Evolutionary conservation across 2,888 invertebrate genomes (phyloP).

Genomic region (Oxytorus armatus): DNA sequence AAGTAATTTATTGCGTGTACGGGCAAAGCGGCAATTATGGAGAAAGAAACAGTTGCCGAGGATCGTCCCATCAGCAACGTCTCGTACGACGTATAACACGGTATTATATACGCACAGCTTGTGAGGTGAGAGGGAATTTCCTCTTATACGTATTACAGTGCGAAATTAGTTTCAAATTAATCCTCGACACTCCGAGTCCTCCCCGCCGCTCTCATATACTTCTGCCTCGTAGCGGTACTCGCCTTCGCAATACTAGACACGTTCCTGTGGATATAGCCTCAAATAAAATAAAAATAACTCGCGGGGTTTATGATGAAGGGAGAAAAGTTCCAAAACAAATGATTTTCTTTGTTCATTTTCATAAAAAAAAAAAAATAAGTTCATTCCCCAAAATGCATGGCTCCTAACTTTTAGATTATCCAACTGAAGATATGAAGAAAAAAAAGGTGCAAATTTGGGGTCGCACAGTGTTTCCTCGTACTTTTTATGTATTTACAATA

Average conservation of each 20-base stretch:
- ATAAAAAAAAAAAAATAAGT: background rate
- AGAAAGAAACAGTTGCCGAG: slow-evolving; percentile 61
- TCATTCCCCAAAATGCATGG: background rate
- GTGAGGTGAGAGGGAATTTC: slow-evolving; percentile 59
- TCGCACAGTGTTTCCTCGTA: background rate
- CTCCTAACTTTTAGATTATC: background rate
- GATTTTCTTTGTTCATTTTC: background rate
- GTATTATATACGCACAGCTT: slow-evolving; percentile 42
- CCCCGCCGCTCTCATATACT: background rate
- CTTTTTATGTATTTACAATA: no score
- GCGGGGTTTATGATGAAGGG: background rate
- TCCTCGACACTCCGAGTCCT: slow-evolving; percentile 32
- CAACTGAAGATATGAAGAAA: background rate
- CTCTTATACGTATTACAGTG: slow-evolving; percentile 52
- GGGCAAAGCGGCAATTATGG: slow-evolving; percentile 66
- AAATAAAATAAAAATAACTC: background rate
- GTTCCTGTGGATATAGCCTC: background rate
- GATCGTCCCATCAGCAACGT: slow-evolving; percentile 52
- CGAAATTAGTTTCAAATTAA: slow-evolving; percentile 66
- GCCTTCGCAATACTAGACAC: background rate
- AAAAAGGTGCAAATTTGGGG: background rate
- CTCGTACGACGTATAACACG: slow-evolving; percentile 45
- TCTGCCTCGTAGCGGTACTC: slow-evolving; percentile 7
- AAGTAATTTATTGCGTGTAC: slow-evolving; percentile 66
- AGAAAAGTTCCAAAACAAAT: background rate